Percentiles rank a stretch among this genome's conserved stretches.
Evolutionary conservation across 2,113 vertebrate species (phyloP).

Genomic region (Anarhynchus alexandrinus): DNA sequence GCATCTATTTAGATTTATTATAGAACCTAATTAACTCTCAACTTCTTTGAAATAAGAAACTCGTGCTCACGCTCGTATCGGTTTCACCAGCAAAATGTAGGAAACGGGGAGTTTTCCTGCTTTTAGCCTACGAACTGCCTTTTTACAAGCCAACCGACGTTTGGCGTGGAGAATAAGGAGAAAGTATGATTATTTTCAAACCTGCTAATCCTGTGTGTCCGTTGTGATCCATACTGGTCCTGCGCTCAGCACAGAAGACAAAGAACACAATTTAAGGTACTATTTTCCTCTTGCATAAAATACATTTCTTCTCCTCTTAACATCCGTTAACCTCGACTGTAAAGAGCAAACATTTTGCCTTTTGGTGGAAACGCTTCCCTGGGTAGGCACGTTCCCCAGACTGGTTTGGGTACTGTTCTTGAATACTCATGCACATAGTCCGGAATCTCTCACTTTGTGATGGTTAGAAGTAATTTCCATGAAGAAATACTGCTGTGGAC

Average conservation of each 20-base stretch:
- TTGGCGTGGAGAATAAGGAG: not conserved
- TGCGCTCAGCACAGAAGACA: not conserved
- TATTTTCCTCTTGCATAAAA: not conserved
- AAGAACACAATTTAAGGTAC: not conserved
- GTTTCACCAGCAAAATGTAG: constrained; percentile 22
- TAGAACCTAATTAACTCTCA: constrained; percentile 19
- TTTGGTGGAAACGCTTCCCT: not conserved
- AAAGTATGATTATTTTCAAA: not conserved
- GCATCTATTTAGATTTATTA: constrained; percentile 3
- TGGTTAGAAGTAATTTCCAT: not conserved
- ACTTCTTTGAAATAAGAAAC: constrained; percentile 34
- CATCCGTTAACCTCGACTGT: not conserved
- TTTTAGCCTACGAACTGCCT: not conserved
- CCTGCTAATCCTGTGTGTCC: not conserved
- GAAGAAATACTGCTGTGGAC: not conserved
- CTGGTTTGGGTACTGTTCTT: not conserved
- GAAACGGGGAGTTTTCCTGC: constrained; percentile 37
- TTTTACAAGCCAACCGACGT: not conserved
- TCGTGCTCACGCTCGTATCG: not conserved
- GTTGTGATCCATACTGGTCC: not conserved
- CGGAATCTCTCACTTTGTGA: not conserved
- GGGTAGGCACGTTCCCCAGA: not conserved
- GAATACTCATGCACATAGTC: not conserved
- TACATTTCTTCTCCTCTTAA: not conserved
- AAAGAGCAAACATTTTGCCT: not conserved